These are phyloP conservation scores for Littorina saxatilis DNA, from an alignment of 1,140 invertebrate genomes.

Conservation along the genomic window DNA sequence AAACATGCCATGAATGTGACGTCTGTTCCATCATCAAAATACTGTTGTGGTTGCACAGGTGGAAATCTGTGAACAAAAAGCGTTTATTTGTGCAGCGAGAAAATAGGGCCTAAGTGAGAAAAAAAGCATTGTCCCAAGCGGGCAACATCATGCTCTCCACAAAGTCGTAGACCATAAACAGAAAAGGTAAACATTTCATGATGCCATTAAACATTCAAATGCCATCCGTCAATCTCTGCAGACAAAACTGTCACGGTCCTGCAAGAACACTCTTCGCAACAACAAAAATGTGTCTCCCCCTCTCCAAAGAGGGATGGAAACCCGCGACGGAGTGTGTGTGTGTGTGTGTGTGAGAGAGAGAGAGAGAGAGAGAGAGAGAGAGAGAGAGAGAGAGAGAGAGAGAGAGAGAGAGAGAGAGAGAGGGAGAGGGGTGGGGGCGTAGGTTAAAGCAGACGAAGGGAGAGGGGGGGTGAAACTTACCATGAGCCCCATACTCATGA, in stretches of 20 bases:
- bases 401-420: neutral
- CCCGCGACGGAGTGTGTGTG: too few relatives aligned
- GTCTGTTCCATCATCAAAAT: neutral
- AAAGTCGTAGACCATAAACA: neutral
- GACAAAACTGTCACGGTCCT: neutral
- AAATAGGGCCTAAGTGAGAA: too few relatives aligned
- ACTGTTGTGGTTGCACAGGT: neutral
- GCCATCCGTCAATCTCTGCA: neutral
- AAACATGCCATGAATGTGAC: slow-evolving; percentile 8
- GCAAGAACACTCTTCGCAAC: neutral
- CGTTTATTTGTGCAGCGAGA: neutral
- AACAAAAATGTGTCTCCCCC: neutral
- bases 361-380: neutral
- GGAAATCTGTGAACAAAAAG: neutral
- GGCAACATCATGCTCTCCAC: neutral
- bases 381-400: neutral
- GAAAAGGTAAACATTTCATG: neutral
- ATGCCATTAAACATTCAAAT: neutral
- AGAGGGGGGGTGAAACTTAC: slow-evolving; percentile 61
- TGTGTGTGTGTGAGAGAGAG: too few relatives aligned
- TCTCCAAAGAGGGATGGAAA: neutral
- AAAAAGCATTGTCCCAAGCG: too few relatives aligned
- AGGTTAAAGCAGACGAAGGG: neutral
- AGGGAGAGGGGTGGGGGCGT: neutral
- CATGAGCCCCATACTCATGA: slow-evolving; percentile 87